Conservation (phyloP, 2,888 invertebrate genomes). For the Andrena praecox region DNA sequence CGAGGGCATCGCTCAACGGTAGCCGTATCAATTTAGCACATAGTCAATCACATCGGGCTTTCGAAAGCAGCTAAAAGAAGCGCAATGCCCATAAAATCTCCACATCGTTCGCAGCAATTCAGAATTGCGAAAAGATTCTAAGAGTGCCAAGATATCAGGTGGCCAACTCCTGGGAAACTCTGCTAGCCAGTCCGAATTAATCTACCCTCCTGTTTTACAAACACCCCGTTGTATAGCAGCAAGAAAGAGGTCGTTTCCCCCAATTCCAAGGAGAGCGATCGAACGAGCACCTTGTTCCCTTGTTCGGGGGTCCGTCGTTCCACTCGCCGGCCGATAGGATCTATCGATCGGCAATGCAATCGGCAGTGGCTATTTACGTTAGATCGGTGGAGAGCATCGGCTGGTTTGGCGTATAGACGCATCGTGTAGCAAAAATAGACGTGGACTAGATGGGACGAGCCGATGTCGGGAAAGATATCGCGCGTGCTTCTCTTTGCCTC, state of each 20-base stretch:
- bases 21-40: constrained; percentile 33
- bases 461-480: constrained; percentile 71
- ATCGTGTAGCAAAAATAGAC: constrained; percentile 67
- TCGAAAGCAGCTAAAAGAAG: not conserved
- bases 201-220: not conserved
- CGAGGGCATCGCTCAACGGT: constrained; percentile 13
- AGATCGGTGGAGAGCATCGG: constrained; percentile 50
- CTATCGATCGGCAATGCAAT: constrained; percentile 63
- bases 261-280: constrained; percentile 10
- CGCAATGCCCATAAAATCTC: constrained; percentile 2
- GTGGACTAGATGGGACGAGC: constrained; percentile 65
- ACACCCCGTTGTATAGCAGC: constrained; percentile 3
- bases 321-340: constrained; percentile 62
- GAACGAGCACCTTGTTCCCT: constrained; percentile 1
- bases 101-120: not conserved
- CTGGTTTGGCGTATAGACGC: constrained; percentile 42
- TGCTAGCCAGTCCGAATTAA: constrained; percentile 14
- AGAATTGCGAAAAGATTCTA: not conserved
- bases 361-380: constrained; percentile 53
- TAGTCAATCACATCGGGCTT: not conserved
- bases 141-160: not conserved
- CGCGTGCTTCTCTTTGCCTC: constrained; percentile 61
- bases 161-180: constrained; percentile 1
- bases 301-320: constrained; percentile 24
- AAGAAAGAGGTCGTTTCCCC: not conserved